These are phyloP conservation scores for Lophochroa leadbeateri DNA, from an alignment of 2,113 vertebrate species.

Conservation along the genomic window DNA sequence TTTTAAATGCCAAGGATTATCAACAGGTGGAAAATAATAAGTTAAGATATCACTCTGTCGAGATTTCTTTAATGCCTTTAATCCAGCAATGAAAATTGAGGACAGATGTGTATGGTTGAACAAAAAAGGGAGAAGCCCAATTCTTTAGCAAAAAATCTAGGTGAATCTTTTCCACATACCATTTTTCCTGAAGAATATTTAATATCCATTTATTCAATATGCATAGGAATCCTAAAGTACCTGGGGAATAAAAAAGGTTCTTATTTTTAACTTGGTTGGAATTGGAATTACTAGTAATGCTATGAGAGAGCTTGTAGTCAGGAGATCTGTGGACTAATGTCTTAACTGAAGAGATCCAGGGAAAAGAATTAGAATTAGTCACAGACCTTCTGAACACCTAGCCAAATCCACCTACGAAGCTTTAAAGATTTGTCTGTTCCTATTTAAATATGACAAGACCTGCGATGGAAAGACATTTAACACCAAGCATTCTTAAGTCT, in stretches of 20 bases:
- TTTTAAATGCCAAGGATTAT: conserved; percentile 36
- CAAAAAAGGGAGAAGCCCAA: not conserved
- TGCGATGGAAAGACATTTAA: not conserved
- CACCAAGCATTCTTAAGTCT: not conserved
- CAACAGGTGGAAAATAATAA: conserved; percentile 36
- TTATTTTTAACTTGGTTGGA: not conserved
- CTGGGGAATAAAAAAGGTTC: rapidly evolving
- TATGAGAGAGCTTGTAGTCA: not conserved
- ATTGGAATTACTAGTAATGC: not conserved
- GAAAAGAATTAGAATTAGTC: not conserved
- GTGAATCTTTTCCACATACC: not conserved
- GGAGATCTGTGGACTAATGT: not conserved
- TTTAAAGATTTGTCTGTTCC: not conserved
- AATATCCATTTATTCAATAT: not conserved
- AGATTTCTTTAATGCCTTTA: conserved; percentile 20
- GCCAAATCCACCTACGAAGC: not conserved
- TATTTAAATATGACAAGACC: not conserved
- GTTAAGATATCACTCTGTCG: not conserved
- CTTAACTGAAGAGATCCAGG: not conserved
- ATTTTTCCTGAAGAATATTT: not conserved
- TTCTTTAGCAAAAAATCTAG: not conserved
- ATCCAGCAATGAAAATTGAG: conserved; percentile 8
- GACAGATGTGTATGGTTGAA: not conserved
- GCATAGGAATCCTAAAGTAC: not conserved
- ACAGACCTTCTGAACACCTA: not conserved